Base-by-base conservation (phyloP, 2,113 vertebrate genomes). In the Sander lucioperca region DNA sequence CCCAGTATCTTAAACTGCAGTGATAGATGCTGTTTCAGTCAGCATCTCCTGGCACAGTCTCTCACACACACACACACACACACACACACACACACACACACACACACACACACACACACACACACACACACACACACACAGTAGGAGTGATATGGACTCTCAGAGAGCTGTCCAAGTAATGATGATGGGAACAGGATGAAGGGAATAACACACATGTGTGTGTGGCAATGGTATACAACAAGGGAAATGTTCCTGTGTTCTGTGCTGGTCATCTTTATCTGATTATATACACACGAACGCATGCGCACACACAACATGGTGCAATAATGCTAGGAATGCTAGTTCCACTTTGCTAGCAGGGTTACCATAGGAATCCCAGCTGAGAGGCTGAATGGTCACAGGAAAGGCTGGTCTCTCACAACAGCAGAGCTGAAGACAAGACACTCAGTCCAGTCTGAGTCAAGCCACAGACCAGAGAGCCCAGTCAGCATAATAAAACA, bases 311-410 rank as follows among this genome's bases (percentile, higher is more conserved):
- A 59, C 76, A 84, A 83, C 76, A 80, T 27, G 57, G 70, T 30
- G 59, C 83, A 93, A 93, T 89, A 85, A 91, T 88, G 84, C 56
- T 13, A 76, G 88, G 91, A 92, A 92, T 92, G 89, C 83, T 82
- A 78, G 65, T 91, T 93, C 89, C 70, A 88, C 91, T 91, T 92
- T 81, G 70, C 80, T 79, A 45, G 76, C 57, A 6, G n/a, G 54
- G 90, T 91, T 85, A 51, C 84, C 82, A 88, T 86, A 58, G 85
- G 23, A 91, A 90, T 88, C 57, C 12, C 83, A 79, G 88, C 73
- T 43, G 76, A 77, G 85, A 85, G 73, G 81, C 83, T 82, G 71
- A 81, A 54, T 14, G 72, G 81, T 83, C 67, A 45, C 19, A 39
- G 62, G 68, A 77, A 73, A 66, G 45, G 16, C 62, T 45, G 53